These are phyloP conservation scores for Ophion ventricosus DNA, from an alignment of 2,888 invertebrate species.

Conservation along the genomic window DNA sequence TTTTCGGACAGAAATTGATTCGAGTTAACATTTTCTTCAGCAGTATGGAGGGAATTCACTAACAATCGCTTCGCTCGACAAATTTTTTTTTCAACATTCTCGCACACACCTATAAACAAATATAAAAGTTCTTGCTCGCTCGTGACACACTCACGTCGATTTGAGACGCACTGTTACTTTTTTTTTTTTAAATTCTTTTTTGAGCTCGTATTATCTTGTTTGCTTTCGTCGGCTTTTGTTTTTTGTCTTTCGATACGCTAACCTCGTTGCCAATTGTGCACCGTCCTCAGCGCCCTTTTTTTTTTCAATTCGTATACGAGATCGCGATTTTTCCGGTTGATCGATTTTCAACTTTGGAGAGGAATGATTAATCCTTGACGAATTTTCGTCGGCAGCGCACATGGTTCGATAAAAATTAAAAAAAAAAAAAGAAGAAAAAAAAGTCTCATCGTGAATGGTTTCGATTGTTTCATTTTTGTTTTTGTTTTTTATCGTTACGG, in stretches of 20 bases:
- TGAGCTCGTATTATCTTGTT: slow-evolving; percentile 55
- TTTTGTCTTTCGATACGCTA: background rate
- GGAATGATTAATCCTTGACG: background rate
- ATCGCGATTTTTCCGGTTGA: background rate
- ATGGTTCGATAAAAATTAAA: background rate
- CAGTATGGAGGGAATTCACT: slow-evolving; percentile 83
- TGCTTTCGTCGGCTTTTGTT: background rate
- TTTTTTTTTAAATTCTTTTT: slow-evolving; percentile 1
- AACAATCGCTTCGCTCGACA: slow-evolving; percentile 74
- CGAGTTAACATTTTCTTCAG: slow-evolving; percentile 75
- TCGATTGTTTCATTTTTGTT: background rate
- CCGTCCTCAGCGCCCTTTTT: background rate
- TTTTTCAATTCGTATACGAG: background rate
- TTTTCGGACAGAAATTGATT: slow-evolving; percentile 81
- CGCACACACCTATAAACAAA: slow-evolving; percentile 80
- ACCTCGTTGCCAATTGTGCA: background rate
- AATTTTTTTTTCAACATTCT: slow-evolving; percentile 69
- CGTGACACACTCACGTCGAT: slow-evolving; percentile 64
- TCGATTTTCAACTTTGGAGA: background rate
- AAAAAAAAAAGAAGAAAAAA: slow-evolving; percentile 15
- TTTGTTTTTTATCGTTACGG: background rate
- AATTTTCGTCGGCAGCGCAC: slow-evolving; percentile 8
- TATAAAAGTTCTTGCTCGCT: slow-evolving; percentile 78
- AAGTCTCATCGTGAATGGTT: background rate
- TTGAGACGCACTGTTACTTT: slow-evolving; percentile 50